Conservation (phyloP, 2,113 vertebrate genomes). For the Cathartes aura region DNA sequence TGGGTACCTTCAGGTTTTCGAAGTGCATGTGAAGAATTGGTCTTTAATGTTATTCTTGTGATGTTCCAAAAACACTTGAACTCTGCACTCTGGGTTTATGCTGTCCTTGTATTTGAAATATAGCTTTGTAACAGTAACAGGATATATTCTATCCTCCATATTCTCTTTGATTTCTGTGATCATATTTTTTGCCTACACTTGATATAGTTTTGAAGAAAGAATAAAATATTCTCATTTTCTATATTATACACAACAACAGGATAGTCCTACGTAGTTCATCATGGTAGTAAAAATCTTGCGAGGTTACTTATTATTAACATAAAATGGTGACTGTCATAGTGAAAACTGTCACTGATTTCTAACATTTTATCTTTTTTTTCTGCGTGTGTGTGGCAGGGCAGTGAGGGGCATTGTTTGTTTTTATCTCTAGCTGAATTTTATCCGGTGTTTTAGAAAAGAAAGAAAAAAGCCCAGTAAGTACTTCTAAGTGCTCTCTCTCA, state of each 20-base stretch:
- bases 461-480: background rate
- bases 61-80: slow-evolving; percentile 2
- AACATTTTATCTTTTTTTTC: background rate
- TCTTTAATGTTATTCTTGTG: background rate
- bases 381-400: rapidly evolving
- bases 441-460: background rate
- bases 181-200: background rate
- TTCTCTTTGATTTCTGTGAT: background rate
- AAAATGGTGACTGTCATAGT: background rate
- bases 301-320: background rate
- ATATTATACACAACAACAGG: background rate
- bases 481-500: background rate
- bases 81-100: slow-evolving; percentile 19
- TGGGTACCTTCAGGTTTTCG: background rate
- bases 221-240: background rate
- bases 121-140: background rate
- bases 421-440: background rate
- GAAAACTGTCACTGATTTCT: background rate
- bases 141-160: background rate
- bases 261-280: background rate
- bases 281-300: background rate
- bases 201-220: background rate
- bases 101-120: background rate
- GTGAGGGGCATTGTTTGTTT: background rate
- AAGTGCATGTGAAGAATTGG: background rate